Base-by-base conservation (phyloP, 1,140 invertebrate species). In the Sweltsa coloradensis region DNA sequence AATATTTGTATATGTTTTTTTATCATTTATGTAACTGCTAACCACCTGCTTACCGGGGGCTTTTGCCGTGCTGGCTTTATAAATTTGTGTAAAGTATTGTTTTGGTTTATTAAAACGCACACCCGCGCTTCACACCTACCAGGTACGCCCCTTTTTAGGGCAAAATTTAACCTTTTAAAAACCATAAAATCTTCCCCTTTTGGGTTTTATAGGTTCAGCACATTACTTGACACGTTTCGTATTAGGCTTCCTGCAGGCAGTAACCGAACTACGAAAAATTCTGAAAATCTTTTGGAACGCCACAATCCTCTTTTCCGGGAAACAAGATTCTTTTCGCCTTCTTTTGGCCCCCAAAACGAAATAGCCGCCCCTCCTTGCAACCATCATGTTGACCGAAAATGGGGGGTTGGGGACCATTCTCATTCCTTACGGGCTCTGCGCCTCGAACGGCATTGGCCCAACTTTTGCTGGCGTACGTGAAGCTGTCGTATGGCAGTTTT, bases 311-410 rank as follows among this genome's bases (percentile, higher is more conserved):
- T 3, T 26, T 19, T 5, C 6, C 26, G 7, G 42, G 42, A 9
- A 44, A 22, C 5, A 44, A 16, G 22, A 26, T 44, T 11, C 29
- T 26, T 27, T 44, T 26, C 19, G 13, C 26, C n/a, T n/a, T 44
- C 6, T 6, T 9, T 44, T 44, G 5, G 21, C 18, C 7, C 42
- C 19, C 6, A n/a, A 19, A 26, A 22, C 24, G 18, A 44, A 44
- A 25, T 44, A 44, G 13, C 42, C 42, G 13, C 42, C 29, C n/a
- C 26, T 44, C 42, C 4, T 44, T 16, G 22, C 42, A 44, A 5
- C 29, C 11, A 18, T 16, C 29, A 44, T 44, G 42, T 5, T 44
- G 23, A 5, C 42, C 42, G 18, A 44, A 44, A 18, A 44, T 26
- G 18, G 24, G 42, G 18, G 19, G 19, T 44, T 22, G 42, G 11